Conservation (phyloP, 1,140 invertebrate genomes). For the Pogonus chalceus region DNA sequence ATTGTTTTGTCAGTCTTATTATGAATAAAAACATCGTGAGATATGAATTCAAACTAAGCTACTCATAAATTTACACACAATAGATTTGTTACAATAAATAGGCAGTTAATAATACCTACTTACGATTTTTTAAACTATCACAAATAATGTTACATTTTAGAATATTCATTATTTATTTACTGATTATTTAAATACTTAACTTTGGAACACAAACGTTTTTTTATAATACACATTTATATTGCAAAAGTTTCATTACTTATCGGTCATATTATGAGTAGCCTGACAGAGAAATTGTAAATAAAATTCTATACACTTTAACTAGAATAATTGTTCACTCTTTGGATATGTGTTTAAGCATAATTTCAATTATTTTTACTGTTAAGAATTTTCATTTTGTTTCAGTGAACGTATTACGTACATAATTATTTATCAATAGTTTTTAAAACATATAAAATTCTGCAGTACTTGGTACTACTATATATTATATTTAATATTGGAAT, state of each 20-base stretch:
- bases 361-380: no score
- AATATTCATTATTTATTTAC: conserved; percentile 1
- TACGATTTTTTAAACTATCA: neutral
- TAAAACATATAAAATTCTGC: no score
- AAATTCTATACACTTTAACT: no score
- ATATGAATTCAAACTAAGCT: conserved; percentile 3
- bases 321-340: no score
- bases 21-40: conserved; percentile 6
- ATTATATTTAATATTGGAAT: no score
- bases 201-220: neutral
- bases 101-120: neutral
- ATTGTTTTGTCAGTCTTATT: conserved; percentile 7
- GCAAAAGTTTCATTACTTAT: neutral
- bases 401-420: no score
- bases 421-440: no score
- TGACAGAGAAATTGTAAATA: neutral
- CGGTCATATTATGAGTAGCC: neutral
- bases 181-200: neutral
- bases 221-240: neutral
- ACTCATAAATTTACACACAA: neutral
- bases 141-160: conserved; percentile 1
- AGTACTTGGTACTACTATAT: no score
- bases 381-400: no score
- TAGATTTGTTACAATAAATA: neutral
- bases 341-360: no score